A percentile compares a stretch with the other conserved stretches of the same genome.
These are phyloP conservation scores for Coelogynopora nodosa DNA, from an alignment of 2,888 invertebrate genomes.

Conservation along the genomic window DNA sequence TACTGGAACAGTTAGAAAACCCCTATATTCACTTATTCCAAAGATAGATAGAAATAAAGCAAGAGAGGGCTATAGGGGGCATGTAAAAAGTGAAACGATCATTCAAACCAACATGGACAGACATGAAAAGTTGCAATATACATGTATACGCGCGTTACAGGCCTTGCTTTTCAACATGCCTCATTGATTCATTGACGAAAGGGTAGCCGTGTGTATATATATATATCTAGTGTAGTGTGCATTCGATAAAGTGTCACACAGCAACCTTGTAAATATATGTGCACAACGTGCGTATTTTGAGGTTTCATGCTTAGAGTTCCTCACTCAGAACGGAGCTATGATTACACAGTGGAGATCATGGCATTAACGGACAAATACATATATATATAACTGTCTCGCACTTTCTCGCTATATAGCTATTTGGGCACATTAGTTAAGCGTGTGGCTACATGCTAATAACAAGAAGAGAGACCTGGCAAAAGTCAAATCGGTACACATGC, in stretches of 20 bases:
- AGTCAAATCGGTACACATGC: not conserved
- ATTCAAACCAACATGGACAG: not conserved
- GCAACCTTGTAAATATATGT: not conserved
- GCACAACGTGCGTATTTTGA: not conserved
- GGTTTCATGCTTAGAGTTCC: not conserved
- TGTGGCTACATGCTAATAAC: not conserved
- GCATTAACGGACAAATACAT: not conserved
- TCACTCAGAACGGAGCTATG: not conserved
- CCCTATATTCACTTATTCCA: no score
- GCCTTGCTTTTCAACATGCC: not conserved
- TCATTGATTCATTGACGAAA: not conserved
- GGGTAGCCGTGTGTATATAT: not conserved
- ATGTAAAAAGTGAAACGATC: not conserved
- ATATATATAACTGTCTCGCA: not conserved
- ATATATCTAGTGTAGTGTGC: not conserved
- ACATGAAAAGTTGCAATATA: not conserved
- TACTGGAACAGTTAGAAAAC: no score
- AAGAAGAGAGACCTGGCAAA: not conserved
- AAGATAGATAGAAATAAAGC: not conserved
- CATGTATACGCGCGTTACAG: not conserved
- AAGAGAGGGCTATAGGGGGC: not conserved
- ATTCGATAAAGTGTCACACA: not conserved
- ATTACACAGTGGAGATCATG: not conserved
- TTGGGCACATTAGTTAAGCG: not conserved
- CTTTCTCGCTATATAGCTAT: not conserved